Evolutionary conservation across 2,888 invertebrate species (phyloP), one percentile per base, ranked within the genome.

Genomic region (Agrilus biguttatus): DNA sequence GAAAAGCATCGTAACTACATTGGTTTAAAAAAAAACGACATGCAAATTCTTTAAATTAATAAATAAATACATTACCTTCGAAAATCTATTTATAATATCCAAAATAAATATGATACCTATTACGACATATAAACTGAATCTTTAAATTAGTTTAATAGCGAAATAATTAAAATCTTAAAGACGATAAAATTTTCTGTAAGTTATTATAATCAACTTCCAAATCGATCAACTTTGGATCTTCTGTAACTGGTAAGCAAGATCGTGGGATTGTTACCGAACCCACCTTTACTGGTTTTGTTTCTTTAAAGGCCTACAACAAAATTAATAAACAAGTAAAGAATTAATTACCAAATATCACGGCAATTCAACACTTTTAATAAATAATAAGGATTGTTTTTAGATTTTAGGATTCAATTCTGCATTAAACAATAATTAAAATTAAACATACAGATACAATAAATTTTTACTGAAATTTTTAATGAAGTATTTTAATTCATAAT

Each of bases 251-350:
- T 37, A 63, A 50, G 43, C 55, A 54, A 10, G 48, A 48, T 42
- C 59, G 56, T n/a, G 67, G 65, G 36, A 68, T 62, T 49, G 61
- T 63, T n/a, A 68, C 50, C 46, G 57, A 63, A 21, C 67, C 68
- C 38, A 68, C 56, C 46, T 62, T 58, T 2, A 65, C 53, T 6
- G 66, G 45, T 47, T 61, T 56, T n/a, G 49, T 57, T 50, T 66
- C 65, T 19, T 60, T 61, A 41, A 67, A 54, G 13, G 65, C 66
- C 65, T 66, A 47, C 40, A 60, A 47, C 45, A 38, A 42, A 37
- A 44, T 14, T 34, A 21, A 21, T 21, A 21, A 38, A 36, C 40
- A 45, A 43, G 28, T 42, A 5, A 17, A 17, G 4, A 17, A 17
- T 4, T 2, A 17, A 17, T 17, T 17, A 3, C 4, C 17, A 3